Evolutionary conservation across 2,113 vertebrate genomes (phyloP), one percentile per base, ranked within the genome.

Genomic region (Aldabrachelys gigantea): DNA sequence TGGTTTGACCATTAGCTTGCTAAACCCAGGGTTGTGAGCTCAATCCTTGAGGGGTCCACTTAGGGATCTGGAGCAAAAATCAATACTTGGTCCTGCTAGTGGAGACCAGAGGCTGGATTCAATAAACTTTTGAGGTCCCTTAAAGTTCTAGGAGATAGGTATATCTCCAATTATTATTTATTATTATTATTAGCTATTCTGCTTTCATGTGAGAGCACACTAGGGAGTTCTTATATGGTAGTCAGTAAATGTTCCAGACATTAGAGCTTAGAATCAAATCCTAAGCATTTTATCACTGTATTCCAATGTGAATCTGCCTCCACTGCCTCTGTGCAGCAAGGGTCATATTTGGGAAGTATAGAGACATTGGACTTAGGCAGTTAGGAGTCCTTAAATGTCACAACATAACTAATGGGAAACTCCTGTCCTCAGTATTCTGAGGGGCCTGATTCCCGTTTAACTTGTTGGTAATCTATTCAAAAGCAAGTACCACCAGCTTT

Each of bases 351-450:
- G 84, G 90, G 94, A 92, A 95, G 94, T 84, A 95, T 87, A 76
- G 65, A 85, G 80, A 91, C 92, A 90, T 96, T 92, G 96, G 84
- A 96, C 91, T 96, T 89, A 90, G 92, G 82, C 69, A 85, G 92
- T 89, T 93, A 91, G 96, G 94, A 87, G 86, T 87, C 94, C 97
- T 97, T 93, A 93, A 95, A 92, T 89, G 85, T 92, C 54, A 59
- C 17, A 94, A 80, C 92, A 69, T 4, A 80, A 92, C 5, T 0
- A 84, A 88, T 84, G 92, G 88, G 94, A 96, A 96, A 97, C 95
- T 96, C 94, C 93, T 96, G 83, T 57, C 88, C 95, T 96, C 95
- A 87, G 54, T 93, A 96, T 93, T 95, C 91, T 85, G 75, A 93
- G 92, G 59, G 76, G 59, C 47, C 89, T 52, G 50, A 93, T 89